A percentile compares a stretch with the other conserved stretches of the same genome.
These are phyloP conservation scores for Epistrophe grossulariae DNA, from an alignment of 2,888 invertebrate species.

Conservation along the genomic window DNA sequence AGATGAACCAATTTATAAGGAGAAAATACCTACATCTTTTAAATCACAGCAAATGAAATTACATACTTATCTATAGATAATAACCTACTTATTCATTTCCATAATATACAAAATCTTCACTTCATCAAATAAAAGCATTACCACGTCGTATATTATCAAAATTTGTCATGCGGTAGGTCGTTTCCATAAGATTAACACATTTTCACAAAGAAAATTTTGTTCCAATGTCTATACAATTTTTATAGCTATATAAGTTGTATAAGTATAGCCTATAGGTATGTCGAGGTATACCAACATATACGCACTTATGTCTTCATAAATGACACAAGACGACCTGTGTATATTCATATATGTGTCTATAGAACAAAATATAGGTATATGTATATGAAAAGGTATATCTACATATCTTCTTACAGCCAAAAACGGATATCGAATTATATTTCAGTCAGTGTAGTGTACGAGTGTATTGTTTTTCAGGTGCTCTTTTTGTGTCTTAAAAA, in stretches of 20 bases:
- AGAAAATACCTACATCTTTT: too few species aligned
- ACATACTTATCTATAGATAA: too few species aligned
- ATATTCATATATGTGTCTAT: background rate
- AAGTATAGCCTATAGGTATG: too few species aligned
- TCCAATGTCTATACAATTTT: constrained; percentile 18
- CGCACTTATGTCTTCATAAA: constrained; percentile 11
- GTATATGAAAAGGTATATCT: background rate
- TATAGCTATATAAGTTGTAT: background rate
- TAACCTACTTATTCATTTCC: too few species aligned
- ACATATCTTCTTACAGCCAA: constrained; percentile 48
- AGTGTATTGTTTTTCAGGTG: constrained; percentile 47
- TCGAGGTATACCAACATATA: background rate
- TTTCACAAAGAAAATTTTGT: constrained; percentile 44
- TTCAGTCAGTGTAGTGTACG: background rate
- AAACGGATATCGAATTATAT: constrained; percentile 56
- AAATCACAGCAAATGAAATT: too few species aligned
- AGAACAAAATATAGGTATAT: background rate
- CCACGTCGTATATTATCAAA: constrained; percentile 19
- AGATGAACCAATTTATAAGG: too few species aligned
- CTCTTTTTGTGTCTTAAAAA: constrained; percentile 9
- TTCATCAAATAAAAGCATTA: background rate
- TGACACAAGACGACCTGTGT: background rate
- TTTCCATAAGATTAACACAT: constrained; percentile 26
- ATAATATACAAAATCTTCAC: too few species aligned
- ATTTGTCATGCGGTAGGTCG: constrained; percentile 61